phyloP scores from a whole-genome alignment of 2,797 vertebrate genomes.

The Pteropus rufus region DNA sequence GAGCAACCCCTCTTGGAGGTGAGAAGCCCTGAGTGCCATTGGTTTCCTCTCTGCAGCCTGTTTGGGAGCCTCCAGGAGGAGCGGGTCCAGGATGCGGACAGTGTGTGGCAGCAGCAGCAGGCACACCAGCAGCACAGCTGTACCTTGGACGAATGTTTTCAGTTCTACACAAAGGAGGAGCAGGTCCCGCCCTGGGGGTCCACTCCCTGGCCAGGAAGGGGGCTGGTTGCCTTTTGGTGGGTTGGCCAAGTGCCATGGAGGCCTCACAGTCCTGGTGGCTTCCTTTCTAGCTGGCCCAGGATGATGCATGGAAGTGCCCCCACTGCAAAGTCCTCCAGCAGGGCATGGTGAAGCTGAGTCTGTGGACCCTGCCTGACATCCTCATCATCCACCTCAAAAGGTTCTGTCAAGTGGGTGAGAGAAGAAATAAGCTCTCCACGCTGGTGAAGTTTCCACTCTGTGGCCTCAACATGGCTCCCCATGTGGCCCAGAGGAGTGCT shows the following conservation, averaged over 20 bases:
- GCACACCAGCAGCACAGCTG: conserved; percentile 91
- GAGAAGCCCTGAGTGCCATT: accelerated
- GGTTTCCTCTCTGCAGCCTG: conserved; percentile 79
- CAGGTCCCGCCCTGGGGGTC: conserved; percentile 83
- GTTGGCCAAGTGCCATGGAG: accelerated
- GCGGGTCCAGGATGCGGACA: conserved; percentile 90
- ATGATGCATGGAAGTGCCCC: conserved; percentile 94
- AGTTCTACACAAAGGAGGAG: conserved; percentile 97
- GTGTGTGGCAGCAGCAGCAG: conserved; percentile 89
- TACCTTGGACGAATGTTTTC: conserved; percentile 93
- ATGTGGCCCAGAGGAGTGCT: conserved; percentile 89
- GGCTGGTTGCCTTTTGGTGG: not conserved
- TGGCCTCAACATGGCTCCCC: conserved; percentile 93
- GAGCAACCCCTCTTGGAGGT: accelerated
- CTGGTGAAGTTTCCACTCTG: conserved; percentile 90
- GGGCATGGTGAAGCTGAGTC: conserved; percentile 93
- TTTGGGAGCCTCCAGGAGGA: conserved; percentile 93
- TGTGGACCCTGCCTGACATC: conserved; percentile 96
- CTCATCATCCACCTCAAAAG: conserved; percentile 96
- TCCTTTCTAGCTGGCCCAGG: conserved; percentile 89
- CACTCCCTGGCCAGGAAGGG: accelerated
- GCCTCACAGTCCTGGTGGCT: not conserved
- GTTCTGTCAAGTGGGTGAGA: conserved; percentile 93
- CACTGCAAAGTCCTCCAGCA: conserved; percentile 94
- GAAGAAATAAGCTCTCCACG: conserved; percentile 92